Base-by-base conservation (phyloP, 37 sponge, comb jelly and placozoan genomes). In the Chondrilla cf. caribensis region DNA sequence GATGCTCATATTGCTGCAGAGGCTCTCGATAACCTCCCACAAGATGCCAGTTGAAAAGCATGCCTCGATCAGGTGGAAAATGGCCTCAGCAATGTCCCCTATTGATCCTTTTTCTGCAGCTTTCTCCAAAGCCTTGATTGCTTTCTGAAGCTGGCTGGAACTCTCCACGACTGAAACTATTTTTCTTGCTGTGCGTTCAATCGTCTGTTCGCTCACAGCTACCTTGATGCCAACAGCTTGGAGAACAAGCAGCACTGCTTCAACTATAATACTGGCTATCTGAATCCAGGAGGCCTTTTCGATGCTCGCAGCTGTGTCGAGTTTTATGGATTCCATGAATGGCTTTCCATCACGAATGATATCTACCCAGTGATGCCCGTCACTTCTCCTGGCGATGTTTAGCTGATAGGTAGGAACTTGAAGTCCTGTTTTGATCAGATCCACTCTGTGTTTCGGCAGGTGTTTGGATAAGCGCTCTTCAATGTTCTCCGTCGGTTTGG, bases 11-110 rank as follows among this genome's bases (percentile, higher is more conserved):
- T n/a, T n/a, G n/a, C n/a, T n/a, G n/a, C n/a, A n/a, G n/a, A n/a
- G n/a, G n/a, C n/a, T n/a, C n/a, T n/a, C n/a, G n/a, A n/a, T n/a
- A n/a, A n/a, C n/a, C n/a, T n/a, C n/a, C n/a, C n/a, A n/a, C n/a
- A n/a, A n/a, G n/a, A n/a, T n/a, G n/a, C n/a, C n/a, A n/a, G n/a
- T n/a, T n/a, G 84, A 9, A n/a, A 78, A 36, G 57, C 29, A 58
- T 14, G 77, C 84, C 40, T 83, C 78, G 77, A 83, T 83, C 57
- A 83, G 32, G 54, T 83, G 15, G 60, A 83, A 83, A 18, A 83
- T 83, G 11, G 84, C 84, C 36, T 72, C 77, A 26, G 83, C 83
- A 19, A 36, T 77, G 35, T 82, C 70, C 43, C 28, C 76, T 25
- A 21, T 40, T 32, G 33, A 32, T 6, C 84, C 84, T 14, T 36